Conservation (phyloP, 2,888 invertebrate genomes). For the Metellina segmentata region DNA sequence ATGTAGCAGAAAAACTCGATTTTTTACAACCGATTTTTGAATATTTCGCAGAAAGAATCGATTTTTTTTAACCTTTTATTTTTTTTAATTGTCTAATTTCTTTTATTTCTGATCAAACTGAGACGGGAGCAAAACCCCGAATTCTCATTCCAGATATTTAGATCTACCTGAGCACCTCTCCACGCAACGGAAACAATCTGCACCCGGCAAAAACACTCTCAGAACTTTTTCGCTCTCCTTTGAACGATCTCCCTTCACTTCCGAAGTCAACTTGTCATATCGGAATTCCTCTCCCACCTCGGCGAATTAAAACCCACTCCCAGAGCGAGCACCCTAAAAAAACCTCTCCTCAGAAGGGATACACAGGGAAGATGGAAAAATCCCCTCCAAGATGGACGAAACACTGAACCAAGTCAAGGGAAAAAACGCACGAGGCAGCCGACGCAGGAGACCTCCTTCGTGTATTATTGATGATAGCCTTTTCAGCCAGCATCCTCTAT, state of each 20-base stretch:
- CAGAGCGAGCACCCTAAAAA: neutral
- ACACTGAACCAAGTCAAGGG: conserved; percentile 10
- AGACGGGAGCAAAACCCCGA: too few relatives aligned
- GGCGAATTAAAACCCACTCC: conserved; percentile 9
- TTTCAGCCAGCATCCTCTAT: conserved; percentile 59
- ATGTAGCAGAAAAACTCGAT: too few relatives aligned
- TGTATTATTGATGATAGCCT: conserved; percentile 74
- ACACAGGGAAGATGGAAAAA: neutral
- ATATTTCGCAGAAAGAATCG: too few relatives aligned
- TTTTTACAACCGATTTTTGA: too few relatives aligned
- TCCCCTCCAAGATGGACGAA: neutral
- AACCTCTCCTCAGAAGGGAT: conserved; percentile 9
- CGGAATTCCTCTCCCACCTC: conserved; percentile 36
- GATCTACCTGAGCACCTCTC: too few relatives aligned
- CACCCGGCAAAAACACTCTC: too few relatives aligned
- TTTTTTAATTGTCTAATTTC: too few relatives aligned
- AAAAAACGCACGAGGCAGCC: neutral
- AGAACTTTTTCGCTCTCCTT: neutral
- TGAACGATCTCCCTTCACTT: conserved; percentile 17
- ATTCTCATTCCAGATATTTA: too few relatives aligned
- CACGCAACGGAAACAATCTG: too few relatives aligned
- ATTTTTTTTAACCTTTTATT: too few relatives aligned
- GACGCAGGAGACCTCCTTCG: conserved; percentile 47
- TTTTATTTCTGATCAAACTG: too few relatives aligned
- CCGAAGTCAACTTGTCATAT: conserved; percentile 63